Percentiles rank a stretch among this genome's conserved stretches.
These are phyloP conservation scores for Protodeltote pygarga DNA, from an alignment of 2,888 invertebrate genomes.

Conservation along the genomic window DNA sequence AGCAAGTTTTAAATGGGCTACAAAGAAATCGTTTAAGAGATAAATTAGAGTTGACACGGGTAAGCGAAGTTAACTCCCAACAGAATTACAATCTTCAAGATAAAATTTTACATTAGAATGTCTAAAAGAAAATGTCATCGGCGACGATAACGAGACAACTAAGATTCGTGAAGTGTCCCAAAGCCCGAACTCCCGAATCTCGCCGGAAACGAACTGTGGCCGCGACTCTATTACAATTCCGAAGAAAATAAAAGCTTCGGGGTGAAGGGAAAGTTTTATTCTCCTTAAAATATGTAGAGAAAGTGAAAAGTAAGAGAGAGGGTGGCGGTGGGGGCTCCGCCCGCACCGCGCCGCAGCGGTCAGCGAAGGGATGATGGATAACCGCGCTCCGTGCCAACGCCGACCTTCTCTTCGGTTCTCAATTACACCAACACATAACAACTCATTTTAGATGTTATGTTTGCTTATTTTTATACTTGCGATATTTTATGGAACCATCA, in stretches of 20 bases:
- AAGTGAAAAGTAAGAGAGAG: conserved; percentile 85
- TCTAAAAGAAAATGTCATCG: conserved; percentile 61
- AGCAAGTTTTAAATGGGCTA: conserved; percentile 49
- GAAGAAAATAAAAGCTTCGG: conserved; percentile 75
- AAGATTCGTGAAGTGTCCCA: conserved; percentile 65
- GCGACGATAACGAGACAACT: conserved; percentile 73
- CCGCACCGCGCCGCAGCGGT: conserved; percentile 73
- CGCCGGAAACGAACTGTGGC: conserved; percentile 60
- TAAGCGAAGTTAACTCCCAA: conserved; percentile 65
- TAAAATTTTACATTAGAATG: conserved; percentile 70
- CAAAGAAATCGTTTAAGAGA: conserved; percentile 54
- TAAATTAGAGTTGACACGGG: conserved; percentile 51
- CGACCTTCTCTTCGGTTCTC: conserved; percentile 78
- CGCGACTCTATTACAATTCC: conserved; percentile 73
- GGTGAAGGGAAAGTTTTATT: conserved; percentile 84
- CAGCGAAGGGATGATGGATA: conserved; percentile 86
- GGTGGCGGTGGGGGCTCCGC: conserved; percentile 56
- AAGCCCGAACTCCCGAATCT: conserved; percentile 55
- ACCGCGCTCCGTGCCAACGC: conserved; percentile 74
- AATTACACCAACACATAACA: conserved; percentile 80
- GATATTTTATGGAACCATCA: conserved; percentile 27
- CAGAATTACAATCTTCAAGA: conserved; percentile 63
- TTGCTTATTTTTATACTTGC: conserved; percentile 44
- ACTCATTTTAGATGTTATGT: conserved; percentile 63
- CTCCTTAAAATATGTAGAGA: conserved; percentile 87